Percentiles rank a stretch among this genome's conserved stretches.
Evolutionary conservation across 2,797 vertebrate genomes (phyloP).

Genomic region (Sphenodon punctatus): DNA sequence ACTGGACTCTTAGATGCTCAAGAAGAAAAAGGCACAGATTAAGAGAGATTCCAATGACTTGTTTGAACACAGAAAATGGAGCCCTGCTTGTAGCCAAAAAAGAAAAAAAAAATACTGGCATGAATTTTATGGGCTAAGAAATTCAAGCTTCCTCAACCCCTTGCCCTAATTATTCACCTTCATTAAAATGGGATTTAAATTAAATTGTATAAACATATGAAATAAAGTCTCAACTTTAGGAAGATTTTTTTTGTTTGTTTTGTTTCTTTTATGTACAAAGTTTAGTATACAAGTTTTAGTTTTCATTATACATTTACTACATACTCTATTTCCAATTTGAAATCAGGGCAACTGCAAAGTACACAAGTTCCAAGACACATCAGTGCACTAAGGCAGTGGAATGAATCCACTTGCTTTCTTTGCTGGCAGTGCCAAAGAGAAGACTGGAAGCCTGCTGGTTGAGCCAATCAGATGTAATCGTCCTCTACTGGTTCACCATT

Average conservation of each 20-base stretch:
- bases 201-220: conserved; percentile 82
- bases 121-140: conserved; percentile 64
- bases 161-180: conserved; percentile 73
- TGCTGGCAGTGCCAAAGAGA: conserved; percentile 18
- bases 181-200: conserved; percentile 80
- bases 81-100: conserved; percentile 46
- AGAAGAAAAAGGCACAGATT: conserved; percentile 81
- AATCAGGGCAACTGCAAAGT: conserved; percentile 31
- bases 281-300: conserved; percentile 75
- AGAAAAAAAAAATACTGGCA: conserved; percentile 60
- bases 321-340: conserved; percentile 54
- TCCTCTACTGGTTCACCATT: conserved; percentile 95
- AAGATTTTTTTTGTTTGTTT: conserved; percentile 66
- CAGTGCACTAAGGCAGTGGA: conserved; percentile 23
- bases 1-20: conserved; percentile 66
- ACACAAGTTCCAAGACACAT: conserved; percentile 27
- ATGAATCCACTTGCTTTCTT: conserved; percentile 24
- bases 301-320: conserved; percentile 74
- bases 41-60: conserved; percentile 72
- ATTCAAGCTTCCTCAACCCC: conserved; percentile 59
- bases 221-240: conserved; percentile 77
- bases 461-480: conserved; percentile 87
- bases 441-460: background rate
- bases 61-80: conserved; percentile 67
- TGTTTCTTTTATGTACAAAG: conserved; percentile 76